Evolutionary conservation across 92 coral and sea anemone species (phyloP), one percentile per base, ranked within the genome.

Genomic region (Montipora capitata): DNA sequence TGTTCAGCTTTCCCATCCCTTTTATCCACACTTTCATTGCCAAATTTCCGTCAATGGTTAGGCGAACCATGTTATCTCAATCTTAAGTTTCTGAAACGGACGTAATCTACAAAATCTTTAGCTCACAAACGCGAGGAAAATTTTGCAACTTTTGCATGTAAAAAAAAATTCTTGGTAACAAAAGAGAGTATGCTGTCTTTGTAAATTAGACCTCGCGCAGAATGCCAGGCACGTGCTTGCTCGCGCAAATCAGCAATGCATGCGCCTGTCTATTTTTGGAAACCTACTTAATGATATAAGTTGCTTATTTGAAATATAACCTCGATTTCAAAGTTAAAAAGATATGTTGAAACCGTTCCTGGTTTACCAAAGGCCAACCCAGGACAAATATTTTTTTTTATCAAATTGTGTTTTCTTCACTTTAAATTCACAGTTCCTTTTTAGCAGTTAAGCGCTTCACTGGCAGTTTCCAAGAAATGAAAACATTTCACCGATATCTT

Each of bases 51-150:
- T 66, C 45, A 67, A 68, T 51, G 68, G 56, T 81, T 68, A 39
- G 68, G 73, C n/a, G 20, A 48, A 59, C 54, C 70, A 58, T 42
- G 35, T 27, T 27, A 27, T 27, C 35, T 27, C 48, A 66, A 79
- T 78, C 72, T 67, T 41, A 11, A n/a, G 87, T 10, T 14, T 65
- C 72, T 72, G 43, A 83, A 83, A 83, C 79, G 72, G 87, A 83
- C 72, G 42, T 20, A 61, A 58, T 51, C 15, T 59, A 15, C 80
- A 57, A 42, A 44, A 64, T 73, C 61, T 41, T 17, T 35, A 43
- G 9, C 27, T 59, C 65, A 2, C 4, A 42, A 51, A 54, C 41
- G 71, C 42, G 40, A 54, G 40, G 70, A 82, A 71, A 27, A 16
- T 71, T 27, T n/a, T 10, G 35, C 35, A 17, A 0, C 68, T 40